Percentiles rank a stretch among this genome's conserved stretches.
Evolutionary conservation across 1,140 invertebrate species (phyloP).

Genomic region (Hesperophylax magnus): DNA sequence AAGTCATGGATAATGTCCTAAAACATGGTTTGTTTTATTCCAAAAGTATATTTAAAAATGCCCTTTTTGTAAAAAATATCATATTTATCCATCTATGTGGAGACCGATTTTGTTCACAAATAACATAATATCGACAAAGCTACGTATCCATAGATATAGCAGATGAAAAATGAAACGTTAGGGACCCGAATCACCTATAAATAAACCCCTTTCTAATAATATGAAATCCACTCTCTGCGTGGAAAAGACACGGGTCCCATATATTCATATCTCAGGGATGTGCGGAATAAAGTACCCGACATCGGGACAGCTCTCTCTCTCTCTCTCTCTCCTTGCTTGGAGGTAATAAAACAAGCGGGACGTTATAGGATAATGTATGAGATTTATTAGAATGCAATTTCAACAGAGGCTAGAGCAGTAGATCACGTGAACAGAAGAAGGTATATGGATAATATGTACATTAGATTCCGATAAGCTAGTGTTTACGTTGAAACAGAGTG

Average conservation of each 20-base stretch:
- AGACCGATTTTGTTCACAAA: background rate
- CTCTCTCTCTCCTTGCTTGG: background rate
- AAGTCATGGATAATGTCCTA: too few relatives aligned
- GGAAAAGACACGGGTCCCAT: conserved; percentile 29
- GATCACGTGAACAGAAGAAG: background rate
- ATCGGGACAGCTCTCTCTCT: background rate
- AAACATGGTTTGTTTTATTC: background rate
- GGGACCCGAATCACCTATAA: conserved; percentile 24
- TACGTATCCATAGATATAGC: background rate
- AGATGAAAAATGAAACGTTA: background rate
- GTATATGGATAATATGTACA: background rate
- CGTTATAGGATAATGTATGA: conserved; percentile 42
- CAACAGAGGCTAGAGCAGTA: background rate
- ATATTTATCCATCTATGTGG: background rate
- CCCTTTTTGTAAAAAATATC: background rate
- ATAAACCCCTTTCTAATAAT: conserved; percentile 40
- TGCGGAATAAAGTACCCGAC: conserved; percentile 1
- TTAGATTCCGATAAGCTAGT: background rate
- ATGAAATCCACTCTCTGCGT: conserved; percentile 12
- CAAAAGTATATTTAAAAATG: background rate
- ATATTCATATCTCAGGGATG: conserved; percentile 38
- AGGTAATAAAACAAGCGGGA: conserved; percentile 35
- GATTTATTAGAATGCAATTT: conserved; percentile 52
- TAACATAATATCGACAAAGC: background rate
- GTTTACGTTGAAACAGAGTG: background rate